Evolutionary conservation across 2,888 invertebrate species (phyloP), one percentile per base, ranked within the genome.

Genomic region (Ochropleura plecta): DNA sequence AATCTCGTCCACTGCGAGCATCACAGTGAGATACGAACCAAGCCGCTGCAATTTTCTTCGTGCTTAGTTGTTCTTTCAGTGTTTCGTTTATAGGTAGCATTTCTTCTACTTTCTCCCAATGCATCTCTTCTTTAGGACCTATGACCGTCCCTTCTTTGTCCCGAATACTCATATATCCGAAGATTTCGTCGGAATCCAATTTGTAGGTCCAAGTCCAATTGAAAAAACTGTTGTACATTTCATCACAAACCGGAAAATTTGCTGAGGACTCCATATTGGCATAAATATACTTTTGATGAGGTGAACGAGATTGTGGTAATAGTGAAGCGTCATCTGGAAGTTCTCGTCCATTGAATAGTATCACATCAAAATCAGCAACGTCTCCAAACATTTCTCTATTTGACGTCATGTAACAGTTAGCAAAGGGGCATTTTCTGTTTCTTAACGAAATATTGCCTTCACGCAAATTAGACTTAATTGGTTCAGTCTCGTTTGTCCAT

Each of bases 201-300:
- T 90, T 92, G 69, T 90, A 94, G 0, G 93, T 93, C 93, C 92
- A 93, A 0, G 93, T 93, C 90, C 91, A 92, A 80, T 94, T 94
- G 55, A 94, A 94, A 62, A 85, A 93, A 16, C 84, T 84, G 53
- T 93, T 84, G 12, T 88, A 91, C 51, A 68, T 83, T 30, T 83
- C 62, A 20, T 90, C 78, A 65, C 91, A 91, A 0, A 90, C 70
- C 0, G 92, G 92, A 71, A 92, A 93, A 70, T 91, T 87, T 14
- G 86, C 83, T 1, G 93, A 81, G 1, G 94, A 91, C 79, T 94
- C 94, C 59, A 91, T 89, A 59, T 86, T 91, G 5, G 89, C 76
- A 55, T 80, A 84, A 10, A 84, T 62, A 68, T 82, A 85, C 18
- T 74, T 76, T 70, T 84, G 84, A 46, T 90, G 83, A 0, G 86